A percentile compares a stretch with the other conserved stretches of the same genome.
These are phyloP conservation scores for Cydia amplana DNA, from an alignment of 1,140 invertebrate species.

Conservation along the genomic window DNA sequence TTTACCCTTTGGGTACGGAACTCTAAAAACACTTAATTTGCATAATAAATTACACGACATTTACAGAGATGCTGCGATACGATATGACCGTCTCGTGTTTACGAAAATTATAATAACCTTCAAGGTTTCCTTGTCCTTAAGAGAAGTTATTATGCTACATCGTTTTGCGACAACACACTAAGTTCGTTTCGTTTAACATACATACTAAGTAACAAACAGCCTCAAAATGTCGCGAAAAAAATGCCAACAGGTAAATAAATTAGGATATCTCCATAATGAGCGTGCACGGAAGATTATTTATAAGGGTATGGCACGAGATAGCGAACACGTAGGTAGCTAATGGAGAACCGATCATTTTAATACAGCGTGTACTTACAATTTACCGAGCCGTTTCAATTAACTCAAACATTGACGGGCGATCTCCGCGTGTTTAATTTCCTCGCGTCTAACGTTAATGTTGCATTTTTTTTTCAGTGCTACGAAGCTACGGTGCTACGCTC, in stretches of 20 bases:
- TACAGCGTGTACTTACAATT: slow-evolving; percentile 34
- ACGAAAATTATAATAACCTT: slow-evolving; percentile 26
- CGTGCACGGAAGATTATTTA: not conserved
- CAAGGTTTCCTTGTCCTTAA: slow-evolving; percentile 26
- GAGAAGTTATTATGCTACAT: slow-evolving; percentile 9
- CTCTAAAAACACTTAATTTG: slow-evolving; percentile 48
- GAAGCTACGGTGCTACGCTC: slow-evolving; percentile 47
- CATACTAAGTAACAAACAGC: slow-evolving; percentile 9
- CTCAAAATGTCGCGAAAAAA: not conserved
- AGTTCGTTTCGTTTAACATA: no score
- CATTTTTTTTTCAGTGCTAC: slow-evolving; percentile 40
- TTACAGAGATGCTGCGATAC: slow-evolving; percentile 33
- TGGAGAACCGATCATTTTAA: slow-evolving; percentile 13
- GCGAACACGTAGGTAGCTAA: slow-evolving; percentile 2
- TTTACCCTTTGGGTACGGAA: no score
- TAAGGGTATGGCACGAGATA: not conserved
- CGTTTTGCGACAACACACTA: slow-evolving; percentile 5
- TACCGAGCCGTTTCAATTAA: slow-evolving; percentile 42
- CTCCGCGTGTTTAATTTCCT: slow-evolving; percentile 42
- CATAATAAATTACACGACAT: slow-evolving; percentile 46
- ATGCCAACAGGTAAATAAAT: not conserved
- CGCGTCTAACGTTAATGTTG: slow-evolving; percentile 33
- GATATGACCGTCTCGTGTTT: slow-evolving; percentile 20
- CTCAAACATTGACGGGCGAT: slow-evolving; percentile 41
- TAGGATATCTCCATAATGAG: slow-evolving; percentile 20